Conservation (phyloP, 2,888 invertebrate genomes). For the Scrobipalpa costella region DNA sequence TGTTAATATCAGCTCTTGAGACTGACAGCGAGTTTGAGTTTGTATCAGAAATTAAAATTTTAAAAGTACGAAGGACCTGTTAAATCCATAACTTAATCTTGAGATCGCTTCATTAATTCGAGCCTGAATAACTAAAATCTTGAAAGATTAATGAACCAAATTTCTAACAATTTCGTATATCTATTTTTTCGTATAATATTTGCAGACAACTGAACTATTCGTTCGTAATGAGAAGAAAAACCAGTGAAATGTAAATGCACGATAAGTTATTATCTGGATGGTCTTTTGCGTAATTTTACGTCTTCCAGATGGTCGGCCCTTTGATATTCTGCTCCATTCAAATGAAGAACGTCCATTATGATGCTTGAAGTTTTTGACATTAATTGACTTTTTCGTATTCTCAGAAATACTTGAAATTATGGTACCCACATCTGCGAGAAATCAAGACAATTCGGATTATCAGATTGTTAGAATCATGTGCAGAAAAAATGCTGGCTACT, state of each 20-base stretch:
- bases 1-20: too few species aligned
- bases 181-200: neutral
- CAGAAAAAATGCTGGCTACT: neutral
- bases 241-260: constrained; percentile 24
- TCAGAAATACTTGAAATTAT: neutral
- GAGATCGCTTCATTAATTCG: too few species aligned
- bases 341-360: neutral
- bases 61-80: too few species aligned
- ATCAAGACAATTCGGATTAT: neutral
- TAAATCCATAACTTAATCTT: too few species aligned
- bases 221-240: constrained; percentile 17
- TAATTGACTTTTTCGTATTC: neutral
- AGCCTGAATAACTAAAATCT: too few species aligned
- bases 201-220: neutral
- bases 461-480: constrained; percentile 3
- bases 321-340: neutral
- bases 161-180: neutral
- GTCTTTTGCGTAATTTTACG: constrained; percentile 13
- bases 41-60: too few species aligned
- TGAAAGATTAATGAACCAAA: neutral
- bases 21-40: too few species aligned
- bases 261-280: constrained; percentile 20
- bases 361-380: neutral
- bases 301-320: constrained; percentile 16
- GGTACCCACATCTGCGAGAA: neutral